phyloP scores from a whole-genome alignment of 2,888 invertebrate genomes.

The Dicranocentrus wangi region DNA sequence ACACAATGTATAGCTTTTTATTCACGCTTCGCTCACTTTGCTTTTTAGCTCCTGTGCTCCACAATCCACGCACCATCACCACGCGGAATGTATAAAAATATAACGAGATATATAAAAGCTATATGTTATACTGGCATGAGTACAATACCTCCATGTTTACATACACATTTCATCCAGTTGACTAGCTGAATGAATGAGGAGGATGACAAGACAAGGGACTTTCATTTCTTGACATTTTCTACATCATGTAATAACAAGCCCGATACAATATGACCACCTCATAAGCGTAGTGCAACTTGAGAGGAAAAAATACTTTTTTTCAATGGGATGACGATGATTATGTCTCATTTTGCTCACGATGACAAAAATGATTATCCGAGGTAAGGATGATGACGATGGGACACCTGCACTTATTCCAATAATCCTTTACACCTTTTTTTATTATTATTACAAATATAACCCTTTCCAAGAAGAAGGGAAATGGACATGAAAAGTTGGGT shows the following conservation, averaged over 20 bases:
- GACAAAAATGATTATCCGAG: slow-evolving; percentile 44
- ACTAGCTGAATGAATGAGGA: slow-evolving; percentile 47
- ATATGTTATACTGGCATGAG: not conserved
- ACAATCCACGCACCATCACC: not conserved
- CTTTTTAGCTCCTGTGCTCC: slow-evolving; percentile 37
- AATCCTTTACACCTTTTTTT: slow-evolving; percentile 52
- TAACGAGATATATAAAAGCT: not conserved
- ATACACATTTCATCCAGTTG: slow-evolving; percentile 52
- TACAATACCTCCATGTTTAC: slow-evolving; percentile 39
- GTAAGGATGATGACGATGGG: slow-evolving; percentile 44
- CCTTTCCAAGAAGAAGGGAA: slow-evolving; percentile 14
- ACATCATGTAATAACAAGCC: not conserved
- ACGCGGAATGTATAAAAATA: not conserved
- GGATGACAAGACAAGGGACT: slow-evolving; percentile 38
- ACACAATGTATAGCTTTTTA: slow-evolving; percentile 35
- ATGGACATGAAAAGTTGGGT: slow-evolving; percentile 1
- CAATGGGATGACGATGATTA: slow-evolving; percentile 7
- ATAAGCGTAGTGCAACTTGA: not conserved
- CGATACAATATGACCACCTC: slow-evolving; percentile 1
- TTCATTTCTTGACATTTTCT: slow-evolving; percentile 41
- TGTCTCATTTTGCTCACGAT: slow-evolving; percentile 37
- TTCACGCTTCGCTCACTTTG: slow-evolving; percentile 25
- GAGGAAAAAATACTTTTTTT: not conserved
- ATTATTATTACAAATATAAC: slow-evolving; percentile 27
- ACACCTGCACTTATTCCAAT: slow-evolving; percentile 54